These are phyloP conservation scores for Brienomyrus longianalis DNA, from an alignment of 2,113 vertebrate species.

Conservation along the genomic window DNA sequence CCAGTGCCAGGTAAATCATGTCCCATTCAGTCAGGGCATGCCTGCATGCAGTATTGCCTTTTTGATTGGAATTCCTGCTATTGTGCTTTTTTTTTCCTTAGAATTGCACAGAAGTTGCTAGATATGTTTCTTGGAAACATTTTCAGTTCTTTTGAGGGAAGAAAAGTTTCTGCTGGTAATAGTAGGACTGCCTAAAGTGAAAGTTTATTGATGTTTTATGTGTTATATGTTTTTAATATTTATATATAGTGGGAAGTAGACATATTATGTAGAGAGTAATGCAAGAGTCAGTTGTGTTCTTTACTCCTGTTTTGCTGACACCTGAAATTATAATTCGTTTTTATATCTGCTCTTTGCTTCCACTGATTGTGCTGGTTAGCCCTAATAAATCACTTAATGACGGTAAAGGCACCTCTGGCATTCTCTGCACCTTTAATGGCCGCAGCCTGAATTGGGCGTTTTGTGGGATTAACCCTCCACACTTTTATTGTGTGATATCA, in stretches of 20 bases:
- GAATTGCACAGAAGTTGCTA: background rate
- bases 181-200: background rate
- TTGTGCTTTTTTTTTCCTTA: background rate
- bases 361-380: background rate
- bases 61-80: background rate
- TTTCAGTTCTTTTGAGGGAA: background rate
- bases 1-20: constrained; percentile 76
- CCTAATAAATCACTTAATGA: background rate
- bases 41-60: background rate
- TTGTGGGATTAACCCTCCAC: background rate
- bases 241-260: background rate
- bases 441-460: background rate
- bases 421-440: background rate
- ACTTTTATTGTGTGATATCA: background rate
- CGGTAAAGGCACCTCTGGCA: background rate
- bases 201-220: background rate
- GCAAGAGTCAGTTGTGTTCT: background rate
- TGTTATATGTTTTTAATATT: background rate
- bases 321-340: background rate
- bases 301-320: background rate
- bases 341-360: background rate
- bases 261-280: background rate
- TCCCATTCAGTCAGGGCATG: background rate
- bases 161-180: background rate
- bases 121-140: background rate